Evolutionary conservation across 2,797 vertebrate species (phyloP).

Genomic region (Sandelia bainsii): DNA sequence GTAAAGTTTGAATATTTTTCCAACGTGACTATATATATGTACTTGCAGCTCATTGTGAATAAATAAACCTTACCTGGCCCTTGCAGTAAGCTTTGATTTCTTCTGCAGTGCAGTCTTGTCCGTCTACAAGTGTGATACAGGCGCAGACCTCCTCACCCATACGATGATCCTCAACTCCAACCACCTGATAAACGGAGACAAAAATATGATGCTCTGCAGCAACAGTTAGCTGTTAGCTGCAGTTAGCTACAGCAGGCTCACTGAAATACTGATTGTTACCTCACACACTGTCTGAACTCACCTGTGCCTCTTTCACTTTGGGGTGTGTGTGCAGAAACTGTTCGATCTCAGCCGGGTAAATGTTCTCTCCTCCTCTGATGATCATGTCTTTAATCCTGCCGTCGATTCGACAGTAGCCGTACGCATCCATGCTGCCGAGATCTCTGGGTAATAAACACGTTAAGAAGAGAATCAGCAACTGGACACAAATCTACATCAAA

Average conservation of each 20-base stretch:
- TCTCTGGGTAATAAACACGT: slow-evolving; percentile 83
- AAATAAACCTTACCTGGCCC: slow-evolving; percentile 86
- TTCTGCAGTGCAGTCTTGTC: slow-evolving; percentile 82
- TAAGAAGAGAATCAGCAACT: neutral
- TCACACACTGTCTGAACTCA: slow-evolving; percentile 60
- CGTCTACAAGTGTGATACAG: slow-evolving; percentile 86
- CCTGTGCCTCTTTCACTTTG: slow-evolving; percentile 93
- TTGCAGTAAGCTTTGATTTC: slow-evolving; percentile 92
- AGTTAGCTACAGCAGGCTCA: no score
- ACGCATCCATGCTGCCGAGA: slow-evolving; percentile 85
- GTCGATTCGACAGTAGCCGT: slow-evolving; percentile 90
- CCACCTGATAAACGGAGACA: slow-evolving; percentile 83
- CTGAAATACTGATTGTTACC: no score
- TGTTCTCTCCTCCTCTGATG: slow-evolving; percentile 96
- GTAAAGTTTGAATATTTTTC: no score
- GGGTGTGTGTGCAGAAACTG: slow-evolving; percentile 93
- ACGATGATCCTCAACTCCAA: slow-evolving; percentile 89
- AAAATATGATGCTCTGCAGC: neutral
- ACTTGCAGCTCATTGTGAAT: neutral
- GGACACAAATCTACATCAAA: no score
- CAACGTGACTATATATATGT: neutral
- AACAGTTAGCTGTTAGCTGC: no score
- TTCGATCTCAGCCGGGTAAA: slow-evolving; percentile 95
- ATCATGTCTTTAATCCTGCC: slow-evolving; percentile 96
- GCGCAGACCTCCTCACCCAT: slow-evolving; percentile 97